Base-by-base conservation (phyloP, 2,888 invertebrate species). In the Eulithis prunata region DNA sequence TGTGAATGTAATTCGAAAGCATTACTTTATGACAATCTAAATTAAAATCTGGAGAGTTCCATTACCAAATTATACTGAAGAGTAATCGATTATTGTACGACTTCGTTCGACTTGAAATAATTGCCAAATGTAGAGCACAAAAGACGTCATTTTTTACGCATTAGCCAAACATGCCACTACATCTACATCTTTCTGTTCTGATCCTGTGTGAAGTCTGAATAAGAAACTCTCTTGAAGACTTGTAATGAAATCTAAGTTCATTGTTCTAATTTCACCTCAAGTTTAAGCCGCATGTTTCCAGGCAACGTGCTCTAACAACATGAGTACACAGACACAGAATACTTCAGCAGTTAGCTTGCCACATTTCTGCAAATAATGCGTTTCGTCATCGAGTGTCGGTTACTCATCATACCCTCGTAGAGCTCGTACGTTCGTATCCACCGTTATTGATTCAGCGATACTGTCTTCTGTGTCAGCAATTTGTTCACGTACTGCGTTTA, bases 221-320 rank as follows among this genome's bases (percentile, higher is more conserved):
- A 32, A 32, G 32, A 32, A 32, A 32, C 32, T 32, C 32, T 32
- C 6, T 46, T 46, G 13, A 46, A 12, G 8, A 13, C 13, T 13
- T 13, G 4, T 7, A 13, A 41, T 59, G 13, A 43, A 41, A 58
- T 10, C n/a, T 10, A 51, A 58, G 58, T 51, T 58, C 51, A 53
- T 45, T 60, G 62, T 62, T 36, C 52, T n/a, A 41, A 14, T 43
- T 54, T 21, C 36, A 53, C 13, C n/a, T 54, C 8, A 43, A 59
- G 59, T 43, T 41, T 5, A 45, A 12, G 49, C 62, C 57, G 63
- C 63, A 62, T 57, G 51, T 43, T 57, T 51, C 52, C 52, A 21
- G 46, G 53, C 57, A 57, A 53, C 57, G 57, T 57, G 52, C 28
- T 53, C 52, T 57, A 52, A 57, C 52, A 63, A 38, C 46, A 45